Base-by-base conservation (phyloP, 2,888 invertebrate species). In the Gibbula magus region DNA sequence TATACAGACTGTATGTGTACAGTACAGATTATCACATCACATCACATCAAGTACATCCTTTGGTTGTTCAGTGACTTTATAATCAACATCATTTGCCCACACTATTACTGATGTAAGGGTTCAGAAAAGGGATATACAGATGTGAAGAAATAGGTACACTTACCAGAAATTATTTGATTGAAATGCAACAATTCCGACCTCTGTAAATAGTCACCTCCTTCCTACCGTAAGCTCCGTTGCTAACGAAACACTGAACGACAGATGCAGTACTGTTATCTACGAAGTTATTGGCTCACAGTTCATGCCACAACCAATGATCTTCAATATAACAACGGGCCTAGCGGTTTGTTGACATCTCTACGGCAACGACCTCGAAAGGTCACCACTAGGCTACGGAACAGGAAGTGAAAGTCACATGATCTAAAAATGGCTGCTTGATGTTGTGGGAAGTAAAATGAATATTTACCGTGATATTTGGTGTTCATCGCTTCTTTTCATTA, bases 231-330 rank as follows among this genome's bases (percentile, higher is more conserved):
- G n/a, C 39, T 35, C 35, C 35, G 70, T 70, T 70, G 70, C 70
- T 70, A 70, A 70, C 70, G 70, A 70, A 70, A 70, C 70, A 70
- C 70, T 32, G 20, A 32, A 39, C 70, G 70, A 39, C 70, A 70
- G 39, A 35, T n/a, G 35, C 35, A 39, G 20, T 39, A 20, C 29
- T 39, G 39, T 70, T 35, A 70, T 35, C 18, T 20, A 4, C 35
- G 10, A 20, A 18, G 4, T 18, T 4, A 70, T 70, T 70, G 70
- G 70, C 8, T 35, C 16, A 70, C 18, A 35, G 70, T 20, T 39
- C 18, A 35, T 7, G 35, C 35, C 18, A 18, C 25, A 20, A 35
- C 70, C 70, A 70, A 70, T 70, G 20, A 39, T 10, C 8, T 4
- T 18, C 32, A 16, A 20, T 16, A 70, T 70, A 70, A 70, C 70